These are phyloP conservation scores for Rhinatrema bivittatum DNA, from an alignment of 2,797 vertebrate genomes.

Conservation along the genomic window DNA sequence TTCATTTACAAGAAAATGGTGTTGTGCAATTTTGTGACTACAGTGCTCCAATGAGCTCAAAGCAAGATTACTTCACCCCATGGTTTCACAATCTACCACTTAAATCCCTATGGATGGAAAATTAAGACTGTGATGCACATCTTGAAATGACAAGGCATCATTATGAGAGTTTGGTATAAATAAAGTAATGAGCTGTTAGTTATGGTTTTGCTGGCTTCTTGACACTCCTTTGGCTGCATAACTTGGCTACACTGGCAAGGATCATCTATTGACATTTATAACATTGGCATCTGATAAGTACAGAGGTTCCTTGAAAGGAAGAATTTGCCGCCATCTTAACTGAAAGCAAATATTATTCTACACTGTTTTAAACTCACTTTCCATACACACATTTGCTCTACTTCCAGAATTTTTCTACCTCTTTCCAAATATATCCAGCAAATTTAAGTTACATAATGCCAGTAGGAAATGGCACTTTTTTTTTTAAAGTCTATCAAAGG, in stretches of 20 bases:
- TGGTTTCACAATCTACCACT: conserved; percentile 31
- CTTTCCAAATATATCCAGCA: too few relatives aligned
- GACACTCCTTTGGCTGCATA: background rate
- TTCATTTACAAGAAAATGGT: conserved; percentile 18
- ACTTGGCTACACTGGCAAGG: background rate
- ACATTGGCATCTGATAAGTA: background rate
- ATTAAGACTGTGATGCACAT: conserved; percentile 12
- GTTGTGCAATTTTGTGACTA: conserved; percentile 29
- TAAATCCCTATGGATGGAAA: conserved; percentile 12
- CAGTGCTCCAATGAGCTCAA: conserved; percentile 19
- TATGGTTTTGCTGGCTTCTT: conserved; percentile 3
- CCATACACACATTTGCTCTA: background rate
- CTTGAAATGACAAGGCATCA: conserved; percentile 14
- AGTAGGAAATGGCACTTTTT: too few relatives aligned
- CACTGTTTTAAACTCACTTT: background rate
- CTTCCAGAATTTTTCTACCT: too few relatives aligned
- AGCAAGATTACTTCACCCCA: conserved; percentile 28
- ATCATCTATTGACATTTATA: background rate
- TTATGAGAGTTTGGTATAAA: conserved; percentile 14
- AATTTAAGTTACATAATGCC: too few relatives aligned
- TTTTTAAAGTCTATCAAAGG: too few relatives aligned
- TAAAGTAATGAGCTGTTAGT: conserved; percentile 9
- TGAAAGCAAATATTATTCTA: conserved; percentile 12
- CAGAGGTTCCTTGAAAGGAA: background rate
- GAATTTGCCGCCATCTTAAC: background rate